Percentiles rank a stretch among this genome's conserved stretches.
phyloP scores from a whole-genome alignment of 1,140 invertebrate genomes.

The Leptonema lineaticorne region DNA sequence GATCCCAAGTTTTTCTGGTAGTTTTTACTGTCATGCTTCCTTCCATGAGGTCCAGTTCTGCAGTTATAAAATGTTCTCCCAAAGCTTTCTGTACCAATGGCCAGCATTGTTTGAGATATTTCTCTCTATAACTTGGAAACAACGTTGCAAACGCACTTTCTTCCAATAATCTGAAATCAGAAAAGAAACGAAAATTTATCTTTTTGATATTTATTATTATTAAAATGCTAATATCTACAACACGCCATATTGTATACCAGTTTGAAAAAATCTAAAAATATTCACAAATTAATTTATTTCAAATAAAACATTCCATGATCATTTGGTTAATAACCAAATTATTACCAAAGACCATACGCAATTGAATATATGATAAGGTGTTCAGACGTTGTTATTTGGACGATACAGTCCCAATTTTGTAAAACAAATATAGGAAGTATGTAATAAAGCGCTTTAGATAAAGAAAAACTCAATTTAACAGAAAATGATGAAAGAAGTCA shows the following conservation, averaged over 20 bases:
- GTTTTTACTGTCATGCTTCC: constrained; percentile 94
- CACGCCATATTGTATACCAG: not conserved
- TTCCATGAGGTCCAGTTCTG: constrained; percentile 92
- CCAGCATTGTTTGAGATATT: constrained; percentile 96
- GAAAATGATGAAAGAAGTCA: too few species aligned
- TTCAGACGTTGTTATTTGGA: too few species aligned
- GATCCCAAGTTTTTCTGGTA: constrained; percentile 98
- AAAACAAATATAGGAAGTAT: too few species aligned
- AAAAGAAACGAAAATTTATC: not conserved
- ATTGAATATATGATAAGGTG: too few species aligned
- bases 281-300: too few species aligned
- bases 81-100: constrained; percentile 88
- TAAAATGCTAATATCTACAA: not conserved
- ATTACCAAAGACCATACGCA: too few species aligned
- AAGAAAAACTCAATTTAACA: too few species aligned
- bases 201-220: not conserved
- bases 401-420: too few species aligned
- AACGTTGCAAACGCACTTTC: constrained; percentile 72
- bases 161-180: constrained; percentile 53
- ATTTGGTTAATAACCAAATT: too few species aligned
- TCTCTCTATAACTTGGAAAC: constrained; percentile 88
- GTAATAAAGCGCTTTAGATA: too few species aligned
- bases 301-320: too few species aligned
- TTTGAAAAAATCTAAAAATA: not conserved
- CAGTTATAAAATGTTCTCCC: constrained; percentile 75